Evolutionary conservation across 2,113 vertebrate genomes (phyloP).

Genomic region (Aegotheles bennettii): DNA sequence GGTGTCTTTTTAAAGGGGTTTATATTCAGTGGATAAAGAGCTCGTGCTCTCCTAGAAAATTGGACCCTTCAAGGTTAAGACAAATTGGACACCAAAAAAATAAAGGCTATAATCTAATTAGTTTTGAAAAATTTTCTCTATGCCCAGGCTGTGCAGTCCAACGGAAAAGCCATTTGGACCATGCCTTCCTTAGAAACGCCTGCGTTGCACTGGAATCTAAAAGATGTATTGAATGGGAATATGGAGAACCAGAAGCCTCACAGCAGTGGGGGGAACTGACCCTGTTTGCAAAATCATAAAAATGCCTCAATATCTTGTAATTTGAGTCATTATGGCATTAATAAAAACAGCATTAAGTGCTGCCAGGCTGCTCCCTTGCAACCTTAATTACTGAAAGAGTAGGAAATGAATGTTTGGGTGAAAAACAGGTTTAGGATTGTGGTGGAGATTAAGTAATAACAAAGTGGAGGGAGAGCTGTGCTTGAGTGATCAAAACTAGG

Average conservation of each 20-base stretch:
- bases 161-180: not conserved
- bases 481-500: not conserved
- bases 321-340: not conserved
- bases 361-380: not conserved
- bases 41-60: not conserved
- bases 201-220: not conserved
- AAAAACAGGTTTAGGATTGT: conserved; percentile 2
- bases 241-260: not conserved
- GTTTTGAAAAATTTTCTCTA: not conserved
- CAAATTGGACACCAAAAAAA: not conserved
- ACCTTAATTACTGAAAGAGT: not conserved
- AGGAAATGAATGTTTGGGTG: conserved; percentile 20
- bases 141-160: not conserved
- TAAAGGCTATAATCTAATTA: not conserved
- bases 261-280: not conserved
- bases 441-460: not conserved
- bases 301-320: not conserved
- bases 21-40: not conserved
- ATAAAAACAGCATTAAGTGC: conserved; percentile 23
- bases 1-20: not conserved
- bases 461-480: not conserved
- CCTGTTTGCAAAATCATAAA: not conserved
- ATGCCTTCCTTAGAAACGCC: not conserved
- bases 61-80: not conserved
- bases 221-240: not conserved